Evolutionary conservation across 2,888 invertebrate genomes (phyloP), one percentile per base, ranked within the genome.

Genomic region (Octonoba sinensis): DNA sequence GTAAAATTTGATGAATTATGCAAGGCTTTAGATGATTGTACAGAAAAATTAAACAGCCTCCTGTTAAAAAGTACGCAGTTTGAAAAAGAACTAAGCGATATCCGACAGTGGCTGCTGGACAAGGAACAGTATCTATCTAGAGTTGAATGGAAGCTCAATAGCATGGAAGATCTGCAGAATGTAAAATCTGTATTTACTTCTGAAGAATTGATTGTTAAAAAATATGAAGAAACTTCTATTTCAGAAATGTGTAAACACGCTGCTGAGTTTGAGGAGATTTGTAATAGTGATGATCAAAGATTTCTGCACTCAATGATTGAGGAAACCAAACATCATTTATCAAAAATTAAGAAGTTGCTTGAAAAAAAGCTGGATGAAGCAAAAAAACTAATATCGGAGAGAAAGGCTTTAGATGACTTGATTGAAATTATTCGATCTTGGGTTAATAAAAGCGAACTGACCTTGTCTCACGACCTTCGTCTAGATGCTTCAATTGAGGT

Each of bases 401-500:
- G 96, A 82, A 93, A 92, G 86, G 91, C 93, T 64, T 95, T 96
- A 86, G 97, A 97, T 89, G 91, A 91, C 59, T 93, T 94, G 82
- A 91, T 95, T 65, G 93, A 94, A 77, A 93, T 93, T 86, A 93
- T 95, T 87, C 93, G 94, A 84, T 92, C 94, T 86, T 97, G 97
- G 97, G 90, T 96, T 54, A 94, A 95, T 85, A 95, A 97, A 89
- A 95, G 95, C 44, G 96, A 96, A 88, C 94, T 95, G 0, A 93
- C 94, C 3, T 93, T 94, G 0, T 93, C 94, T 13, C 92, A 93
- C 47, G 95, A 96, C 87, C 90, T 96, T 3, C 91, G 95, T 59
- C 92, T 88, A 4, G 88, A 93, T 22, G 93, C 94, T 0, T 95
- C 93, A 86, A 90, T 95, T 22, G 94, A 95, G 85, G 91, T 95